Percentiles rank a stretch among this genome's conserved stretches.
Conservation (phyloP, 2,797 vertebrate species). For the Poliocrania exsul region DNA sequence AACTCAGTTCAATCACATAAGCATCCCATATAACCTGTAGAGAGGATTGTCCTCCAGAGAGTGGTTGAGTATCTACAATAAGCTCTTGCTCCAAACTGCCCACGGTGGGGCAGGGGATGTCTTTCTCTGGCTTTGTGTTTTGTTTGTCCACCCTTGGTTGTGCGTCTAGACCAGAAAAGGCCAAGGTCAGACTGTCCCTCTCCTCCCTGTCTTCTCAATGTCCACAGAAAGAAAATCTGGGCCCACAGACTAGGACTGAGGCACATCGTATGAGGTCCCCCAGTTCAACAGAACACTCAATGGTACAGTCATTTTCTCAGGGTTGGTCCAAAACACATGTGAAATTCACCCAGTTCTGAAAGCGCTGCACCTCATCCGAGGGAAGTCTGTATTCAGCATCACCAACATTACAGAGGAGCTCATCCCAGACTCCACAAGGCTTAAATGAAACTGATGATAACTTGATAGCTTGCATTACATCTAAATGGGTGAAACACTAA, state of each 20-base stretch:
- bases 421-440: neutral
- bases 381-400: neutral
- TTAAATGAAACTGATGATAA: neutral
- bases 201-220: neutral
- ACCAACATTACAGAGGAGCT: neutral
- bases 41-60: neutral
- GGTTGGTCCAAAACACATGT: neutral
- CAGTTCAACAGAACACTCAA: neutral
- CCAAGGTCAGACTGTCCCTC: neutral
- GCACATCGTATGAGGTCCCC: neutral
- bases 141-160: neutral
- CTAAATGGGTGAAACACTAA: neutral
- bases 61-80: neutral
- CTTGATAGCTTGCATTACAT: neutral
- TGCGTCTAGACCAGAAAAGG: neutral
- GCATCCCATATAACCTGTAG: fast-evolving
- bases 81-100: neutral
- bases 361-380: neutral
- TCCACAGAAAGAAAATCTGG: neutral
- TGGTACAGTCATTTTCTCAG: neutral
- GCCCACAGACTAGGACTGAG: neutral
- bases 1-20: neutral
- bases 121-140: neutral
- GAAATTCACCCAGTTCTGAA: neutral
- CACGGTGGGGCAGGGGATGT: fast-evolving